These are phyloP conservation scores for Alcedo atthis DNA, from an alignment of 2,797 vertebrate species.

Conservation along the genomic window DNA sequence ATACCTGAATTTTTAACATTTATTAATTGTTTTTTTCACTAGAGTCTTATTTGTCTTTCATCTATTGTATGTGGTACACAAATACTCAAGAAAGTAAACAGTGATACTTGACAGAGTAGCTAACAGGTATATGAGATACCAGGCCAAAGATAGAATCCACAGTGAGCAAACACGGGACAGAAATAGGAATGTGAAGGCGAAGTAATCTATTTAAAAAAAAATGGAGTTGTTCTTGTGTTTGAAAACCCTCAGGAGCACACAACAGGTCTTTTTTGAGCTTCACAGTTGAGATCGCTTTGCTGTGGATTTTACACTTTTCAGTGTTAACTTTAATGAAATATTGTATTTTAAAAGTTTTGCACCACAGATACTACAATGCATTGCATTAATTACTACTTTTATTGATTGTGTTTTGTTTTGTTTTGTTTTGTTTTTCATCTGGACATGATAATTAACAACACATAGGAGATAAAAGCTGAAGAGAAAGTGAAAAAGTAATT, in stretches of 20 bases:
- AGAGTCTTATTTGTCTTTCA: background rate
- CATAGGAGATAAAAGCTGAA: background rate
- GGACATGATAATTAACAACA: background rate
- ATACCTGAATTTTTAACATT: background rate
- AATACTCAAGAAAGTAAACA: slow-evolving; percentile 13
- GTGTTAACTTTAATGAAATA: background rate
- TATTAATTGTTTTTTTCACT: background rate
- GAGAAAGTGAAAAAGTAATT: background rate
- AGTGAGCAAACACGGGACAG: slow-evolving; percentile 22
- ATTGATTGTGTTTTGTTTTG: background rate
- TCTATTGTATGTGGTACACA: background rate
- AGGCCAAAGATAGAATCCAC: background rate
- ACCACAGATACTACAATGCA: background rate
- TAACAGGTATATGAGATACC: background rate
- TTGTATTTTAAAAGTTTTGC: background rate
- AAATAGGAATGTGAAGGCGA: slow-evolving; percentile 18
- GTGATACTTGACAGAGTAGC: background rate
- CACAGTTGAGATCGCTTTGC: background rate
- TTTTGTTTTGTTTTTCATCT: background rate
- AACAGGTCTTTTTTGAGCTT: background rate
- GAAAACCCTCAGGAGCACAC: background rate
- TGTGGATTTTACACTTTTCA: background rate
- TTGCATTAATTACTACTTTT: background rate
- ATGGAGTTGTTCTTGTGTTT: background rate
- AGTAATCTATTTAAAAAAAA: background rate